Base-by-base conservation (phyloP, 2,888 invertebrate species). In the Aspidiotus destructor region DNA sequence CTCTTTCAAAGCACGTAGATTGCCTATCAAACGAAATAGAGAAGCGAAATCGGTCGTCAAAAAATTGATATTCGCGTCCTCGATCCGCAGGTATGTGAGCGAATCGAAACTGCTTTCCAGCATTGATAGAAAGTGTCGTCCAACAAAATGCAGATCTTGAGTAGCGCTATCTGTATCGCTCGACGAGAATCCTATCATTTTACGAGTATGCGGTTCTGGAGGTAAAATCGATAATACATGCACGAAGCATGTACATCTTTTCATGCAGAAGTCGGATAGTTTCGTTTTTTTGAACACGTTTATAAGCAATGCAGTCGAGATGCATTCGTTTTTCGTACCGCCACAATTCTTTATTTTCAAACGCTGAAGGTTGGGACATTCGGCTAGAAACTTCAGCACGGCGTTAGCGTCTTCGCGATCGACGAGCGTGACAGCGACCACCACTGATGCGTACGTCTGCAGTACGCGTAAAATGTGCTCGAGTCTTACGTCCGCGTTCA, bases 171-270 rank as follows among this genome's bases (percentile, higher is more conserved):
- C 58, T 13, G 65, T 58, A 16, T 13, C 65, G 17, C 55, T 60
- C 13, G 65, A 65, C 44, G 65, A 65, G 15, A 65, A 65, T 1
- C 65, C 65, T n/a, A 65, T 17, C 65, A 65, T 65, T 48, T 65
- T 65, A 17, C 65, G 57, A 15, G 44, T 60, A 40, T n/a, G 40
- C 7, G 65, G 65, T 15, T 65, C 65, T 15, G 65, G 65, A 11
- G 65, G 65, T 60, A 65, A 41, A 58, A 65, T 65, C n/a, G 65
- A 65, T 15, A 65, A 41, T 40, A 65, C 65, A 52, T 65, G 65
- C 28, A 65, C 65, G 13, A 65, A 65, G 28, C 65, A 65, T 16
- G 58, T 65, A 17, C 65, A 65, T 2, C 40, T 41, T 48, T 65
- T 58, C 42, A 65, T 57, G 28, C 48, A 44, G 48, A 65, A 65